Evolutionary conservation across 2,888 invertebrate species (phyloP).

Genomic region (Tryphoninae sp.): DNA sequence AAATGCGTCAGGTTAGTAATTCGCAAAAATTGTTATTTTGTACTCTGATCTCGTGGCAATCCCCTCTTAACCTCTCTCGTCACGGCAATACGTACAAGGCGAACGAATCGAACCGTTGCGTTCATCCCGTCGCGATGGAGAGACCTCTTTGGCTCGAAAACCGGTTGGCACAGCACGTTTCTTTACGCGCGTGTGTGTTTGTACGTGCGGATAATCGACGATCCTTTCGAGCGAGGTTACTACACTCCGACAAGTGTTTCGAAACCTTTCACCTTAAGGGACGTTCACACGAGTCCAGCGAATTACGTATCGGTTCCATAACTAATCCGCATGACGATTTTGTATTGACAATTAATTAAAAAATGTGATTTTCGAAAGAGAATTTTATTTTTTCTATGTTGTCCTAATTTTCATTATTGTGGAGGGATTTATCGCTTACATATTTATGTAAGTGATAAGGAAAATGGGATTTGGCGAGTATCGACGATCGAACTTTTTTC

Average conservation of each 20-base stretch:
- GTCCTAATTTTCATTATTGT: too few relatives aligned
- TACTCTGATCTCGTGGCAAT: too few relatives aligned
- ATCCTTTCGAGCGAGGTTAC: conserved; percentile 50
- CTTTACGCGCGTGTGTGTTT: not conserved
- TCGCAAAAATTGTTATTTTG: too few relatives aligned
- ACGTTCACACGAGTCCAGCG: conserved; percentile 6
- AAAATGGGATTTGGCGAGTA: not conserved
- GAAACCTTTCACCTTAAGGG: conserved; percentile 61
- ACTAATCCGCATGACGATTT: too few relatives aligned
- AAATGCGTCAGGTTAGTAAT: too few relatives aligned
- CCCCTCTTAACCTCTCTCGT: not conserved
- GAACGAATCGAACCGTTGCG: conserved; percentile 43
- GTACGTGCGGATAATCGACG: not conserved
- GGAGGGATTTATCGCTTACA: not conserved
- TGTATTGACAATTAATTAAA: too few relatives aligned
- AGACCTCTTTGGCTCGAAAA: too few relatives aligned
- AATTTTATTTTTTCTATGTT: too few relatives aligned
- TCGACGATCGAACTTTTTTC: not conserved
- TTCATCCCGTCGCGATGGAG: not conserved
- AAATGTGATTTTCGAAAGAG: too few relatives aligned
- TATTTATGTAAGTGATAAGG: not conserved
- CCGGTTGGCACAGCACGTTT: too few relatives aligned
- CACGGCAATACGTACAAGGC: conserved; percentile 25
- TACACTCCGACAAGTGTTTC: conserved; percentile 57
- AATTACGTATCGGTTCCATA: too few relatives aligned